Evolutionary conservation across 2,113 vertebrate genomes (phyloP), one percentile per base, ranked within the genome.

Genomic region (Oceanites oceanicus): DNA sequence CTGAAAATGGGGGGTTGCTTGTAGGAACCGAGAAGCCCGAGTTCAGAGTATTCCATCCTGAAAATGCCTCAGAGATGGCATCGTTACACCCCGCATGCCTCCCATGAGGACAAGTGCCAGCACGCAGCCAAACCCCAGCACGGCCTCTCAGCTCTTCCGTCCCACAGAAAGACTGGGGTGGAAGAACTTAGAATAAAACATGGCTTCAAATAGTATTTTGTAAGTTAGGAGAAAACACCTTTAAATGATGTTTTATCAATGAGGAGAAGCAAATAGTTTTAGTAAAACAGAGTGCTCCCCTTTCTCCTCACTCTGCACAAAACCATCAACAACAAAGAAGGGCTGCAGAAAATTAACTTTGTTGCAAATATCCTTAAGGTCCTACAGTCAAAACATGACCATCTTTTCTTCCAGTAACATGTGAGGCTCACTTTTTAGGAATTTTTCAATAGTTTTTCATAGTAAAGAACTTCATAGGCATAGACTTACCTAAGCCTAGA

Each of bases 241-340:
- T 76, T 40, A 71, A 42, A n/a, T 23, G 50, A n/a, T 0, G 0
- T 27, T 55, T 75, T 72, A 15, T 55, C 15, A 55, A 2, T 2
- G 7, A 85, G 50, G 30, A 70, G n/a, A 77, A 75, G 42, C 23
- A 87, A 77, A 65, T 56, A 16, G 9, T 22, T 84, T 55, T 56
- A 66, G 40, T 21, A 66, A 73, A 66, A 72, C 10, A 29, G 10
- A 44, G 52, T 1, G 2, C 5, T 98, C 55, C 98, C 98, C 30
- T 98, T 98, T 94, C 96, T 98, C 72, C 98, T 98, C 83, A 98
- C 97, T 5, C 97, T 98, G 44, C 98, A 98, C 75, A 98, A 98
- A 93, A 98, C 97, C 44, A 98, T 98, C 58, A 97, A 92, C 44
- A 98, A 98, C 95, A 97, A 97, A 65, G 97, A 98, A 23, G 97